A percentile compares a stretch with the other conserved stretches of the same genome.
Conservation (phyloP, 2,113 vertebrate genomes). For the Chauna torquata region DNA sequence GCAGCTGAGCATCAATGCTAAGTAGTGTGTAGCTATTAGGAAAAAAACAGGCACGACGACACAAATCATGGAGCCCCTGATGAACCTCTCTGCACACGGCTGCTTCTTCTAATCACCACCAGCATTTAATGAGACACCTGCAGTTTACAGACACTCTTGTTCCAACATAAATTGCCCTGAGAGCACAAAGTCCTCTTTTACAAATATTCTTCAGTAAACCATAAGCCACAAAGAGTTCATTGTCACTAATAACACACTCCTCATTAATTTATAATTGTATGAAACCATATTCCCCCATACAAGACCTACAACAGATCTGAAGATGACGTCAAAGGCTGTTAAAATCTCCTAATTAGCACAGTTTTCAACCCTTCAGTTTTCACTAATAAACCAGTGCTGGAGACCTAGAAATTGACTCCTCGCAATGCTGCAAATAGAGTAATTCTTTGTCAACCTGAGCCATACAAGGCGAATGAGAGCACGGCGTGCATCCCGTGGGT, state of each 20-base stretch:
- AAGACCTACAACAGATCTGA: background rate
- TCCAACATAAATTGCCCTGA: slow-evolving; percentile 4
- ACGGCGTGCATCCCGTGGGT: background rate
- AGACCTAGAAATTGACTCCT: background rate
- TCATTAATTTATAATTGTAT: slow-evolving; percentile 32
- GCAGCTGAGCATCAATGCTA: slow-evolving; percentile 19
- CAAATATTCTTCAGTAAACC: slow-evolving; percentile 15
- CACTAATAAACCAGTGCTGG: background rate
- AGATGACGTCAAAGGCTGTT: background rate
- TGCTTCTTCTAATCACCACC: slow-evolving; percentile 58
- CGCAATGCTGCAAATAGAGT: background rate
- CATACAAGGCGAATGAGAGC: background rate
- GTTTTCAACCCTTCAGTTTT: background rate
- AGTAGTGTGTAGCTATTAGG: slow-evolving; percentile 22
- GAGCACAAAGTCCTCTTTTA: slow-evolving; percentile 10
- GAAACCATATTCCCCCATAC: background rate
- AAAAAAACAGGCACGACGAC: slow-evolving; percentile 25
- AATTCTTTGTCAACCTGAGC: background rate
- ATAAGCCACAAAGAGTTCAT: slow-evolving; percentile 19
- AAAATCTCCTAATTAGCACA: background rate
- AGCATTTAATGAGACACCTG: slow-evolving; percentile 69
- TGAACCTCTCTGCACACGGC: slow-evolving; percentile 50
- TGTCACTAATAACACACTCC: slow-evolving; percentile 1
- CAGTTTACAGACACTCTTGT: slow-evolving; percentile 24
- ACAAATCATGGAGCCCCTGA: slow-evolving; percentile 29